Conservation (phyloP, 2,113 vertebrate genomes). For the Otus sunia region DNA sequence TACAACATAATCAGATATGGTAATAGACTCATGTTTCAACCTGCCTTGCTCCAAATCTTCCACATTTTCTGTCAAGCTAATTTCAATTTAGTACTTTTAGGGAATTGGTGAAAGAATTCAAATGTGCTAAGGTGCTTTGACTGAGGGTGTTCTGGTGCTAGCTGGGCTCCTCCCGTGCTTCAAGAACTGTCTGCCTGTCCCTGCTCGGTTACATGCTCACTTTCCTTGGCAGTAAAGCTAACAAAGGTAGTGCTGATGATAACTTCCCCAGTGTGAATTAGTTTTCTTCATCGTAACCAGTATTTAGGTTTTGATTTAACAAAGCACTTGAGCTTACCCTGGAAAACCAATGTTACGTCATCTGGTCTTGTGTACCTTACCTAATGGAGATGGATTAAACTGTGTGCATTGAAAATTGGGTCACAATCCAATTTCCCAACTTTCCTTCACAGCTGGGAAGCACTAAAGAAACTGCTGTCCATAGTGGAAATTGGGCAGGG, state of each 20-base stretch:
- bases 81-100: not conserved
- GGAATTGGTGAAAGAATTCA: not conserved
- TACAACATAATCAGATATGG: not conserved
- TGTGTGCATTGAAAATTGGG: not conserved
- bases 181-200: not conserved
- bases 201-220: not conserved
- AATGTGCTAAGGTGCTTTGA: not conserved
- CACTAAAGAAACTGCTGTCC: not conserved
- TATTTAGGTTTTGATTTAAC: not conserved
- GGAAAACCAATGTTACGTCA: not conserved
- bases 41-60: not conserved
- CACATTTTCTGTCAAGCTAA: not conserved
- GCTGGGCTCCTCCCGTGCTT: not conserved
- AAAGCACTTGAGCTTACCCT: not conserved
- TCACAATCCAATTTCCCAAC: not conserved
- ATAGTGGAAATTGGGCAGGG: not conserved
- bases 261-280: not conserved
- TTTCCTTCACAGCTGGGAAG: not conserved
- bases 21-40: not conserved
- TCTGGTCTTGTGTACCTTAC: not conserved
- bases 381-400: not conserved
- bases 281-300: not conserved
- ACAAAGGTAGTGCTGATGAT: not conserved
- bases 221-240: not conserved
- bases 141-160: not conserved